A percentile compares a stretch with the other conserved stretches of the same genome.
Evolutionary conservation across 2,797 vertebrate species (phyloP).

Genomic region (Petrocephalus schoutedeni): DNA sequence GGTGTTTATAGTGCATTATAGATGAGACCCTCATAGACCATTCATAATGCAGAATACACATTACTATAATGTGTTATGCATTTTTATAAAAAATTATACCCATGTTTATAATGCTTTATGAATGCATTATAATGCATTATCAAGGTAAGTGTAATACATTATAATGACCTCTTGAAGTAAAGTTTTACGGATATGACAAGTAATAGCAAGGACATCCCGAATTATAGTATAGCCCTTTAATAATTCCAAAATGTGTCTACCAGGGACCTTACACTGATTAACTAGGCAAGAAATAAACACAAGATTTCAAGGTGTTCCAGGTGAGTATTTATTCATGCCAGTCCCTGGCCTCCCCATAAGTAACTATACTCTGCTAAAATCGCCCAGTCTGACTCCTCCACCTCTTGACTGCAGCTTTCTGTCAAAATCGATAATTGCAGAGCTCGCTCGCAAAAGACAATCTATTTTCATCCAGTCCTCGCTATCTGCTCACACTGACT

Average conservation of each 20-base stretch:
- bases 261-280: not conserved
- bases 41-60: no score
- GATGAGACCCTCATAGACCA: no score
- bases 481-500: conserved; percentile 1
- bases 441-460: not conserved
- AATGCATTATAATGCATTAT: no score
- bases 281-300: not conserved
- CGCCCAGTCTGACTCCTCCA: not conserved
- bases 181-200: not conserved
- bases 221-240: not conserved
- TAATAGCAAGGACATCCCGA: not conserved
- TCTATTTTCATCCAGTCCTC: not conserved
- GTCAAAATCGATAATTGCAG: conserved; percentile 16
- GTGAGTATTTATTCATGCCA: not conserved
- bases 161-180: not conserved
- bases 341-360: not conserved
- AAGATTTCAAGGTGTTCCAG: not conserved
- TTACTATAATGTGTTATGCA: no score
- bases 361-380: not conserved
- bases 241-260: no score
- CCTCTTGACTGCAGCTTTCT: not conserved
- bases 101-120: no score
- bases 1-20: no score
- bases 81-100: no score
- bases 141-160: no score